Percentiles rank a stretch among this genome's conserved stretches.
Conservation (phyloP, 2,113 vertebrate genomes). For the Alexandromys fortis region DNA sequence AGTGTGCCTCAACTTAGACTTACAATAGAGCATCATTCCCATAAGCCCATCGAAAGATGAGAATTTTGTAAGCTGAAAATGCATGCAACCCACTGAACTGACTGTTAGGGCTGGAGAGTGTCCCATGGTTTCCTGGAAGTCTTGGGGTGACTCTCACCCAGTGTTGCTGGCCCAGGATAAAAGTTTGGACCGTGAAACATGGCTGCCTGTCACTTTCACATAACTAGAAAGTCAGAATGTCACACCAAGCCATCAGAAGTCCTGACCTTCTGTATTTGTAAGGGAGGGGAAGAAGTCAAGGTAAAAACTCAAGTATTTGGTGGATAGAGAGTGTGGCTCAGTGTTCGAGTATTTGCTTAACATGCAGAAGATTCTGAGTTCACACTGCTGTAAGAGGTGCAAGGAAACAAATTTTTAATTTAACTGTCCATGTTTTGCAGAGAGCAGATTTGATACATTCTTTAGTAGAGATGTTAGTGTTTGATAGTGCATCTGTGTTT, state of each 20-base stretch:
- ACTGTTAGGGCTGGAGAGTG: too few relatives aligned
- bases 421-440: not conserved
- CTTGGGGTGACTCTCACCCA: not conserved
- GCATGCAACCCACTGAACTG: not conserved
- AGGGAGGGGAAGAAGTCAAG: not conserved
- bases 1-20: not conserved
- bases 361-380: not conserved
- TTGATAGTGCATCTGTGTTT: not conserved
- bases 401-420: not conserved
- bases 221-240: not conserved
- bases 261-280: not conserved
- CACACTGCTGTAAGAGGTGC: too few relatives aligned
- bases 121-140: not conserved
- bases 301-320: not conserved
- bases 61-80: not conserved
- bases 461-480: not conserved
- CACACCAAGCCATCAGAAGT: not conserved
- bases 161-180: not conserved
- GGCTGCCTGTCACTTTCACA: not conserved
- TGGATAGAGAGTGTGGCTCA: not conserved
- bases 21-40: not conserved
- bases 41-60: not conserved
- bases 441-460: not conserved
- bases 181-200: not conserved
- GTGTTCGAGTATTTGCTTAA: not conserved